These are phyloP conservation scores for Girardinus metallicus DNA, from an alignment of 2,797 vertebrate species.

Conservation along the genomic window DNA sequence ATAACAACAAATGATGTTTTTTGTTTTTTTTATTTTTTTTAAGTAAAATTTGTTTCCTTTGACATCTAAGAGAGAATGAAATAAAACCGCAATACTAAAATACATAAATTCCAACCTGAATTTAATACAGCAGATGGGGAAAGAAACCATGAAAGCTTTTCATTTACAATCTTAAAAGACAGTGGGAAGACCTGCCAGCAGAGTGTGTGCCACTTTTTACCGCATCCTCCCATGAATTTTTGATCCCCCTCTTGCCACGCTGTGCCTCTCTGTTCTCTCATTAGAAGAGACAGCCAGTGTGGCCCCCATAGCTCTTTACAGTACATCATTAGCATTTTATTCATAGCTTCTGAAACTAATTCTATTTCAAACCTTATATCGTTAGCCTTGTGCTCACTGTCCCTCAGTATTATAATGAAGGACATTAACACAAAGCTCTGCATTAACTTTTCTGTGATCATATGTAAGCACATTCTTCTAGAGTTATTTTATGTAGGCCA, in stretches of 20 bases:
- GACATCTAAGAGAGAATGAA: background rate
- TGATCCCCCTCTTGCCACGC: slow-evolving; percentile 47
- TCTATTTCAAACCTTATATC: slow-evolving; percentile 51
- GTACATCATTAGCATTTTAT: slow-evolving; percentile 69
- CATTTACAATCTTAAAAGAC: slow-evolving; percentile 42
- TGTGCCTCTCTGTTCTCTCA: slow-evolving; percentile 56
- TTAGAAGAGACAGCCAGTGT: slow-evolving; percentile 64
- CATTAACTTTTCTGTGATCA: slow-evolving; percentile 27
- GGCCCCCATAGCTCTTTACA: slow-evolving; percentile 56
- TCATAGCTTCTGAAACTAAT: slow-evolving; percentile 48
- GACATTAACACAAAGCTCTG: slow-evolving; percentile 49
- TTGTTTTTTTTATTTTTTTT: too few species aligned
- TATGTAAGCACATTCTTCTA: slow-evolving; percentile 29
- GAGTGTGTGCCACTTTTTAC: slow-evolving; percentile 39
- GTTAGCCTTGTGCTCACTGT: slow-evolving; percentile 42
- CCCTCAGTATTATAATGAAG: slow-evolving; percentile 47
- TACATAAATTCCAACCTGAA: slow-evolving; percentile 10
- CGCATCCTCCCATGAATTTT: slow-evolving; percentile 56
- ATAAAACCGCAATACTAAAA: background rate
- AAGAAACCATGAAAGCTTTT: slow-evolving; percentile 16
- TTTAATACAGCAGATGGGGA: background rate
- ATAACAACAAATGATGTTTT: slow-evolving; percentile 4
- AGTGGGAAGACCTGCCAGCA: slow-evolving; percentile 41
- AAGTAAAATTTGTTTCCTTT: background rate
- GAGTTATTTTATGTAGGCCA: slow-evolving; percentile 41